A percentile compares a stretch with the other conserved stretches of the same genome.
These are phyloP conservation scores for Drosophila pseudoobscura DNA, from an alignment of 1,140 invertebrate species.

Conservation along the genomic window DNA sequence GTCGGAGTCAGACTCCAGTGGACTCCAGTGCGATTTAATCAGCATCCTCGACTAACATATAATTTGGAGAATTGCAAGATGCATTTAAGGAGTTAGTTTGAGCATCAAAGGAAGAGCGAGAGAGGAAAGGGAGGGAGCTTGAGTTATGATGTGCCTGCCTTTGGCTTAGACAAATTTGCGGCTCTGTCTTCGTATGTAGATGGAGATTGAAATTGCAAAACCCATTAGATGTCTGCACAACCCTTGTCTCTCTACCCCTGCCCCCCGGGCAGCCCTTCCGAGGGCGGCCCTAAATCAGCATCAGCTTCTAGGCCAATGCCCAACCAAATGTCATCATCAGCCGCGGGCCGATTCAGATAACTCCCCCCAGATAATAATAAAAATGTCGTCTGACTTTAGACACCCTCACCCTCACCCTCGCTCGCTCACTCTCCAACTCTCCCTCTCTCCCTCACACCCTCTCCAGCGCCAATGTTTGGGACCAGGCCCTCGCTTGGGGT, in stretches of 20 bases:
- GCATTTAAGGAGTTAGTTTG: conserved; percentile 23
- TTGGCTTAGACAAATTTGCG: conserved; percentile 33
- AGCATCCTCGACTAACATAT: conserved; percentile 42
- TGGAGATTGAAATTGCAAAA: conserved; percentile 29
- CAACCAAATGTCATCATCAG: conserved; percentile 76
- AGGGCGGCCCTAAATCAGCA: conserved; percentile 55
- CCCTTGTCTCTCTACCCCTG: conserved; percentile 15
- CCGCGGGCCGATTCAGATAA: conserved; percentile 28
- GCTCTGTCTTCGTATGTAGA: conserved; percentile 17
- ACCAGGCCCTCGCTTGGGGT: conserved; percentile 10
- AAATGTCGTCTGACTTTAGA: conserved; percentile 59
- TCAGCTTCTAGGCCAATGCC: conserved; percentile 63
- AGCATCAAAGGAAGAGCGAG: conserved; percentile 13
- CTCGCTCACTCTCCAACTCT: too few species aligned
- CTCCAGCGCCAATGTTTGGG: conserved; percentile 13
- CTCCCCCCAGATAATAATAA: conserved; percentile 61
- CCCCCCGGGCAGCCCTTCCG: conserved; percentile 5
- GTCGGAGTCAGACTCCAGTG: conserved; percentile 2
- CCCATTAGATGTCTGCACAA: conserved; percentile 46
- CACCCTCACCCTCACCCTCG: too few species aligned
- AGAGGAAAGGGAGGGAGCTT: conserved; percentile 65
- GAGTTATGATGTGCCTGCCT: conserved; percentile 49
- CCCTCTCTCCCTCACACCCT: too few species aligned
- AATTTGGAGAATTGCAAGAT: conserved; percentile 48
- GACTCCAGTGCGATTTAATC: conserved; percentile 36